phyloP scores from a whole-genome alignment of 2,113 vertebrate species.

The Probosciger aterrimus region DNA sequence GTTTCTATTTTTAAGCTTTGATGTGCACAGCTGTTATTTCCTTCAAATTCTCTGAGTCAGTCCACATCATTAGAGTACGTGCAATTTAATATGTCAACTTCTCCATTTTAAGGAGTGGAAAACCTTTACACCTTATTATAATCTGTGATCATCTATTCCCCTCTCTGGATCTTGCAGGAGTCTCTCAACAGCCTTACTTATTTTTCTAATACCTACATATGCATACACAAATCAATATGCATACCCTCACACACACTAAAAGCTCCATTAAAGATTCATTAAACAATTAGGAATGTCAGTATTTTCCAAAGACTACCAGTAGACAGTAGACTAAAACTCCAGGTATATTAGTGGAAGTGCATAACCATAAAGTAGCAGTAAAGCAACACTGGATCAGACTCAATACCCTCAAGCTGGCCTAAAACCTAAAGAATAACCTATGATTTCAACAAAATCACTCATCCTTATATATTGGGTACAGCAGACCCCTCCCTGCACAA shows the following conservation, averaged over 20 bases:
- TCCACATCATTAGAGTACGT: neutral
- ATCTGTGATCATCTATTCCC: neutral
- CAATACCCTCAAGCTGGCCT: neutral
- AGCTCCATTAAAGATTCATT: slow-evolving; percentile 7
- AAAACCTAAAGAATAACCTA: neutral
- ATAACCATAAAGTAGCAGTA: neutral
- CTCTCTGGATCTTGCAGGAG: neutral
- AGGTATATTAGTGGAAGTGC: neutral
- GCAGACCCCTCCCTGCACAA: neutral
- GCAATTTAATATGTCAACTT: neutral
- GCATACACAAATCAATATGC: neutral
- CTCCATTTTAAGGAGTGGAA: neutral
- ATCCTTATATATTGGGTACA: neutral
- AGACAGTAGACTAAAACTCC: neutral
- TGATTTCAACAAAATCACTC: neutral
- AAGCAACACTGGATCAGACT: neutral
- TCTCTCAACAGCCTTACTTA: neutral
- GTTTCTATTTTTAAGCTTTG: slow-evolving; percentile 43
- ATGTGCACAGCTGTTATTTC: slow-evolving; percentile 36
- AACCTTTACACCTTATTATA: neutral
- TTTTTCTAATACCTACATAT: neutral
- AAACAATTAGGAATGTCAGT: neutral
- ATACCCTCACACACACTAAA: neutral
- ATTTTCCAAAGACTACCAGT: neutral
- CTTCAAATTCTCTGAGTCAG: slow-evolving; percentile 41